A percentile compares a stretch with the other conserved stretches of the same genome.
Evolutionary conservation across 2,113 vertebrate genomes (phyloP).

Genomic region (Oryctolagus cuniculus): DNA sequence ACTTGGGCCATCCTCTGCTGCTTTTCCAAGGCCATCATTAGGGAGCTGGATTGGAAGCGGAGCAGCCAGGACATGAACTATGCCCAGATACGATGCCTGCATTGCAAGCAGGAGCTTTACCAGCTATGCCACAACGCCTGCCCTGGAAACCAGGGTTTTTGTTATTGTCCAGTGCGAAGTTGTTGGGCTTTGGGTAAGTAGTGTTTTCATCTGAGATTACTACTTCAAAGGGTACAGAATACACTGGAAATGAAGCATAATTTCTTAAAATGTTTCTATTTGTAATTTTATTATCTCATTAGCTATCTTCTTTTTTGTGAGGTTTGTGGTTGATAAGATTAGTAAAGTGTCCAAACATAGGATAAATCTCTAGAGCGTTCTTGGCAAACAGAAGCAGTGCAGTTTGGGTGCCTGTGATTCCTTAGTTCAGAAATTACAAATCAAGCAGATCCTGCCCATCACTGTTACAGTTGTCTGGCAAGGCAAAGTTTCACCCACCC

Average conservation of each 20-base stretch:
- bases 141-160: not conserved
- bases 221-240: not conserved
- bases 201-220: not conserved
- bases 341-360: not conserved
- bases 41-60: too few species aligned
- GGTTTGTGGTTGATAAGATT: not conserved
- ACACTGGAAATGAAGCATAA: not conserved
- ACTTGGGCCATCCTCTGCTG: too few species aligned
- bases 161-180: not conserved
- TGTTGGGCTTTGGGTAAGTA: not conserved
- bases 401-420: not conserved
- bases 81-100: too few species aligned
- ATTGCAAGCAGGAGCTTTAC: too few species aligned
- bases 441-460: not conserved
- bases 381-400: not conserved
- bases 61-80: too few species aligned
- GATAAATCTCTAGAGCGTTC: not conserved
- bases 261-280: not conserved
- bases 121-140: too few species aligned
- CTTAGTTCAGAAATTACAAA: not conserved
- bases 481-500: not conserved
- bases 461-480: not conserved
- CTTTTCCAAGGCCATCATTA: too few species aligned
- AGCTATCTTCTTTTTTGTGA: not conserved
- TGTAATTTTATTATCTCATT: not conserved